Conservation (phyloP, 35 echinoderm and acorn worm species). For the Lytechinus pictus region DNA sequence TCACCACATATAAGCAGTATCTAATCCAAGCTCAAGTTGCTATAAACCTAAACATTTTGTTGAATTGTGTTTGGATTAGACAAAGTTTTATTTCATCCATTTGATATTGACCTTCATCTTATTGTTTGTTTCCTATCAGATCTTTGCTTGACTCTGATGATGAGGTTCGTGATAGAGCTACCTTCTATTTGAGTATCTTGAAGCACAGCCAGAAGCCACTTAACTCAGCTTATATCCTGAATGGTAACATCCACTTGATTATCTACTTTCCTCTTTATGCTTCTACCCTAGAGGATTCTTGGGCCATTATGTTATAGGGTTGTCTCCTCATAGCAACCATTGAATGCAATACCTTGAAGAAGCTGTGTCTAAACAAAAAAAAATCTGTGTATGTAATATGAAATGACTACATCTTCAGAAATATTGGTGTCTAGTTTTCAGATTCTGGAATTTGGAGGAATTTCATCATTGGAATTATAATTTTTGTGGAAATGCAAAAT, state of each 20-base stretch:
- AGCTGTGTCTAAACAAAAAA: neutral
- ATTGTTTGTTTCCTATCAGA: slow-evolving; percentile 48
- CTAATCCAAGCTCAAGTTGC: too few species aligned
- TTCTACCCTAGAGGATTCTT: neutral
- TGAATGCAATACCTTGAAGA: too few species aligned
- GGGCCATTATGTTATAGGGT: too few species aligned
- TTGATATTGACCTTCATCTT: neutral
- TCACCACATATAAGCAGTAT: too few species aligned
- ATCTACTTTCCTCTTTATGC: neutral
- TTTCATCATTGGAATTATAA: neutral
- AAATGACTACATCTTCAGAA: neutral
- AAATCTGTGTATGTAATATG: neutral
- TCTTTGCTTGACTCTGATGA: slow-evolving; percentile 94
- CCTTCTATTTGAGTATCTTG: slow-evolving; percentile 85
- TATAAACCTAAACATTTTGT: too few species aligned
- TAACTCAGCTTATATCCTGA: slow-evolving; percentile 97
- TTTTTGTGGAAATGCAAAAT: neutral
- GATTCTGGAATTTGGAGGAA: neutral
- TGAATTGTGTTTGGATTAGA: too few species aligned
- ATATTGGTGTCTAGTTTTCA: neutral
- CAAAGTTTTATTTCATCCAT: too few species aligned
- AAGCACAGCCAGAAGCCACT: slow-evolving; percentile 96
- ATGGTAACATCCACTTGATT: slow-evolving; percentile 64
- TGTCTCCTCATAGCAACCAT: too few species aligned
- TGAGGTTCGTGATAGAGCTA: slow-evolving; percentile 95